Evolutionary conservation across 2,113 vertebrate genomes (phyloP).

Genomic region (Lampris incognitus): DNA sequence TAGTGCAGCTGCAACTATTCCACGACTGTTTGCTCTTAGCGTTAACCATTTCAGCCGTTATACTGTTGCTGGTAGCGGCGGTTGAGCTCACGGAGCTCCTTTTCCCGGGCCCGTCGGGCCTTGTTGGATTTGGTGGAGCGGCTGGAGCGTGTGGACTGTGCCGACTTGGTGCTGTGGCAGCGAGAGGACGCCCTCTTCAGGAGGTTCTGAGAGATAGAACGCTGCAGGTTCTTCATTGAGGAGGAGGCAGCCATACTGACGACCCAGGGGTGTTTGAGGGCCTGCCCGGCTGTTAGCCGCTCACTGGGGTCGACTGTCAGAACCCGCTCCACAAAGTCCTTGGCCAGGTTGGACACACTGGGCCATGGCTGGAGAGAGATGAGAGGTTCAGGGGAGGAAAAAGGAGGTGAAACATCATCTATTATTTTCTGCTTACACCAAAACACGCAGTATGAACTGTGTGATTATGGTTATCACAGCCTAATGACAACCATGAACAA

Average conservation of each 20-base stretch:
- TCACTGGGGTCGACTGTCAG: conserved; percentile 93
- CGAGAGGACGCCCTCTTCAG: conserved; percentile 96
- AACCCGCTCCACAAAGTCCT: conserved; percentile 97
- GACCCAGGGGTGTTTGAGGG: conserved; percentile 96
- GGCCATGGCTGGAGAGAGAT: conserved; percentile 91
- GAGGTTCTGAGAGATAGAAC: conserved; percentile 98
- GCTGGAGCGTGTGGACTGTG: conserved; percentile 94
- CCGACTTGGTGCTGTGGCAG: conserved; percentile 98
- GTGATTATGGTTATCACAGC: too few relatives aligned
- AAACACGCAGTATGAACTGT: too few relatives aligned
- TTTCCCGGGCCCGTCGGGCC: conserved; percentile 91
- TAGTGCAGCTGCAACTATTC: neutral
- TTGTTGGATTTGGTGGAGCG: conserved; percentile 97
- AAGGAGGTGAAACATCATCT: neutral
- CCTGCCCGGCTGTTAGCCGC: conserved; percentile 92
- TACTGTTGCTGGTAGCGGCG: conserved; percentile 97
- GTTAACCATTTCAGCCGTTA: conserved; percentile 83
- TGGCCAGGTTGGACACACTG: conserved; percentile 96
- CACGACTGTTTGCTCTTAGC: neutral
- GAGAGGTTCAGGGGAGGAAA: conserved; percentile 33
- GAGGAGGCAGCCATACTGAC: conserved; percentile 98
- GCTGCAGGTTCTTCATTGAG: conserved; percentile 98
- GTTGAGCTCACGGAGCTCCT: conserved; percentile 95
- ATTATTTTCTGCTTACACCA: neutral
- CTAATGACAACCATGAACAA: too few relatives aligned